Conservation (phyloP, 2,113 vertebrate genomes). For the Silurus meridionalis region DNA sequence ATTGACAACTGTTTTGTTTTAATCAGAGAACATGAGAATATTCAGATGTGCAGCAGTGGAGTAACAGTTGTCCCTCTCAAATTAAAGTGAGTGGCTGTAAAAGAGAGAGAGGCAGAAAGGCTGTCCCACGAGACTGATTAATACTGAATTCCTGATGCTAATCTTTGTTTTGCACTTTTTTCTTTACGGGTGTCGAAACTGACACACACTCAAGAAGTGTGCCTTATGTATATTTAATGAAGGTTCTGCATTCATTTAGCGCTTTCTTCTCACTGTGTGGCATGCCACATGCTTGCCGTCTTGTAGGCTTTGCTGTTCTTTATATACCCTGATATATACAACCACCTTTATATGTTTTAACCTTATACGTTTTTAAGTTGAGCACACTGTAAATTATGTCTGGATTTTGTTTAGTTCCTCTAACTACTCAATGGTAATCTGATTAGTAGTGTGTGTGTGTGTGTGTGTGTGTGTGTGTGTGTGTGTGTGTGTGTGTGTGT, state of each 20-base stretch:
- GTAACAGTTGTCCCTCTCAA: constrained; percentile 57
- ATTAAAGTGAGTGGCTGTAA: constrained; percentile 43
- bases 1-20: constrained; percentile 50
- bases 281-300: constrained; percentile 34
- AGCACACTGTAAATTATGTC: constrained; percentile 22
- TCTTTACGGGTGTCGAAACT: constrained; percentile 53
- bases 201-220: constrained; percentile 52
- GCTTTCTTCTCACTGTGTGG: constrained; percentile 42
- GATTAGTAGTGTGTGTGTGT: constrained; percentile 10
- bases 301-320: constrained; percentile 24
- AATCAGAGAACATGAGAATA: constrained; percentile 54
- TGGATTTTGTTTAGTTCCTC: not conserved
- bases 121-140: constrained; percentile 59
- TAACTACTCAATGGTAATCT: not conserved
- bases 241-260: constrained; percentile 54
- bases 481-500: not conserved
- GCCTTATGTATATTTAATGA: constrained; percentile 58
- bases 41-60: constrained; percentile 34
- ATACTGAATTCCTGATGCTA: constrained; percentile 59
- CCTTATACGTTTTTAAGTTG: constrained; percentile 18
- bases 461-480: not conserved
- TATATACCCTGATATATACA: not conserved
- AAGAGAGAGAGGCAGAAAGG: constrained; percentile 3
- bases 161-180: constrained; percentile 60
- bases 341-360: constrained; percentile 12